Conservation (phyloP, 2,113 vertebrate species). For the human (Homo sapiens) region DNA sequence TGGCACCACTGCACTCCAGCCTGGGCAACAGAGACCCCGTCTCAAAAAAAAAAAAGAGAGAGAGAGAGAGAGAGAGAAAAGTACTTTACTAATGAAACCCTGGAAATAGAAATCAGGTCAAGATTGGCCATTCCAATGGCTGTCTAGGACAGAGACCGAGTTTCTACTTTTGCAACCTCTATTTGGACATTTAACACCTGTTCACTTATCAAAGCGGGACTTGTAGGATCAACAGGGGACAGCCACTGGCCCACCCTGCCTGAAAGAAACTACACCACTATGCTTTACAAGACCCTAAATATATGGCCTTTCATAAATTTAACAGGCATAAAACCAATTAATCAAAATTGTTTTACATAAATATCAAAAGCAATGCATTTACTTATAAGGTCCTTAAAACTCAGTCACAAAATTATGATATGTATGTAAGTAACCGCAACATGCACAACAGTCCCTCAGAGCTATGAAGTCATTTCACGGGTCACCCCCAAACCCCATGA, state of each 20-base stretch:
- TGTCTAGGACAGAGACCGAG: rapidly evolving
- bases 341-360: neutral
- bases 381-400: neutral
- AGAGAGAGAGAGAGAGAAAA: no score
- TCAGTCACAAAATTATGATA: neutral
- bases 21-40: no score
- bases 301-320: neutral
- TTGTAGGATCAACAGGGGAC: neutral
- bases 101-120: rapidly evolving
- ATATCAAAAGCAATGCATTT: neutral
- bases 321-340: neutral
- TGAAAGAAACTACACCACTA: neutral
- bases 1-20: no score
- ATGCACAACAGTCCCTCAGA: neutral
- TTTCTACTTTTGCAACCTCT: neutral
- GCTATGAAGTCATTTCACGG: rapidly evolving
- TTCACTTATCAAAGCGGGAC: neutral
- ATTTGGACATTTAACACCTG: neutral
- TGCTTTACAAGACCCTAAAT: neutral
- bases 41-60: no score
- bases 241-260: neutral
- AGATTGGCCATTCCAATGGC: neutral
- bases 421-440: rapidly evolving
- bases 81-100: neutral
- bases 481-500: neutral